A percentile compares a stretch with the other conserved stretches of the same genome.
Conservation (phyloP, 1,140 invertebrate species). For the Galleria mellonella region DNA sequence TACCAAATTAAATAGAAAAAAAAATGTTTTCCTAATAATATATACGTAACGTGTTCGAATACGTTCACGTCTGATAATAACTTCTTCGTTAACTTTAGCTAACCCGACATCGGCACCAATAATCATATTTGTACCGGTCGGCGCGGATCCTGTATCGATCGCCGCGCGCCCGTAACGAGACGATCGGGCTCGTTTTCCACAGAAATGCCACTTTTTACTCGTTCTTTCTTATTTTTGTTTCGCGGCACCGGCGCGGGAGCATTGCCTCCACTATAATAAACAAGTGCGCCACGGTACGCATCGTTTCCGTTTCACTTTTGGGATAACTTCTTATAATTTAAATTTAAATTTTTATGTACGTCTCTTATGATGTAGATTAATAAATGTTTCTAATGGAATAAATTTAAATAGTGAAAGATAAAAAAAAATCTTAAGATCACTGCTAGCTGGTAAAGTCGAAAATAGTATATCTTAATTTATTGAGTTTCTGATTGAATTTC, state of each 20-base stretch:
- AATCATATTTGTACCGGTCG: slow-evolving; percentile 4
- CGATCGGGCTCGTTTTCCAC: slow-evolving; percentile 44
- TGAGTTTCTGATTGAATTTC: no score
- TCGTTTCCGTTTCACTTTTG: not conserved
- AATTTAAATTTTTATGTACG: slow-evolving; percentile 1
- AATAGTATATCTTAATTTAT: no score
- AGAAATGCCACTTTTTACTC: slow-evolving; percentile 43
- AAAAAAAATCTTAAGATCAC: no score
- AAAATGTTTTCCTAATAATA: no score
- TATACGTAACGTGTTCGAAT: no score
- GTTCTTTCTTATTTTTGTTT: slow-evolving; percentile 40
- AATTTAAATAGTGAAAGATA: no score
- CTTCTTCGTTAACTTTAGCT: not conserved
- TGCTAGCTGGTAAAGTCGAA: no score
- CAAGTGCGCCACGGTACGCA: slow-evolving; percentile 18
- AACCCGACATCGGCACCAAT: slow-evolving; percentile 22
- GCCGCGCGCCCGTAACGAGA: slow-evolving; percentile 34
- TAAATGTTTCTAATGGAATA: no score
- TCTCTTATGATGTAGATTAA: no score
- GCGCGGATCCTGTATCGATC: slow-evolving; percentile 33
- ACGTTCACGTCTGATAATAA: no score
- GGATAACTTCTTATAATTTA: no score
- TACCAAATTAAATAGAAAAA: no score
- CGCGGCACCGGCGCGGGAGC: slow-evolving; percentile 34
- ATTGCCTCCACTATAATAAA: slow-evolving; percentile 49